phyloP scores from a whole-genome alignment of 2,797 vertebrate species.

The Rhincodon typus region DNA sequence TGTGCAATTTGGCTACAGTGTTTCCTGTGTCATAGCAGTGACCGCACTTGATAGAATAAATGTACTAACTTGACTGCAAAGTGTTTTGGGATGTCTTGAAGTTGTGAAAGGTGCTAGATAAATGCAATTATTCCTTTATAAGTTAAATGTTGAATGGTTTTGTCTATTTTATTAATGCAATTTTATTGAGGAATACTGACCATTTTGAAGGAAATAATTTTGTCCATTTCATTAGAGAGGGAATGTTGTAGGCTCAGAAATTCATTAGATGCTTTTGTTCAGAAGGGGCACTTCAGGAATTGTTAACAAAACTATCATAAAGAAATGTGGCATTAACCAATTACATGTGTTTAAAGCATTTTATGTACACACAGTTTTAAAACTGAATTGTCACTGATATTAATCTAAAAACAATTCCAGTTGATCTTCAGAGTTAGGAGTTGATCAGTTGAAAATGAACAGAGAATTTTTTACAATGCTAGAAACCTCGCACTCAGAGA shows the following conservation, averaged over 20 bases:
- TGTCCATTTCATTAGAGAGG: not conserved
- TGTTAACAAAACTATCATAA: not conserved
- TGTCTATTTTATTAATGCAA: not conserved
- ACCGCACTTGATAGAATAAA: not conserved
- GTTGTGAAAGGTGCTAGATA: not conserved
- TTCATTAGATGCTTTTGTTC: not conserved
- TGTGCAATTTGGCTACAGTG: not conserved
- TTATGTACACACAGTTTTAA: not conserved
- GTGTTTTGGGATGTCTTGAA: not conserved
- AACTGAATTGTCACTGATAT: not conserved
- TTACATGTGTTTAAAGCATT: not conserved
- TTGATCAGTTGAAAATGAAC: not conserved
- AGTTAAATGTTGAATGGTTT: not conserved
- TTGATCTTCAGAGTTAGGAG: not conserved
- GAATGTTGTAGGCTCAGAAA: not conserved
- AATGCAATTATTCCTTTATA: not conserved
- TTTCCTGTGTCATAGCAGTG: not conserved
- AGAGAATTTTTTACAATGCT: too few species aligned
- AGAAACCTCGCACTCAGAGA: not conserved
- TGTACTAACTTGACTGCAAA: not conserved
- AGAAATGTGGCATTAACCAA: not conserved
- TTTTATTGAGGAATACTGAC: not conserved
- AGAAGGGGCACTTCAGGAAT: not conserved
- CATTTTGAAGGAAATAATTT: not conserved
- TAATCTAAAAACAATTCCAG: not conserved